Conservation (phyloP, 2,888 invertebrate species). For the Copidosoma aretas region DNA sequence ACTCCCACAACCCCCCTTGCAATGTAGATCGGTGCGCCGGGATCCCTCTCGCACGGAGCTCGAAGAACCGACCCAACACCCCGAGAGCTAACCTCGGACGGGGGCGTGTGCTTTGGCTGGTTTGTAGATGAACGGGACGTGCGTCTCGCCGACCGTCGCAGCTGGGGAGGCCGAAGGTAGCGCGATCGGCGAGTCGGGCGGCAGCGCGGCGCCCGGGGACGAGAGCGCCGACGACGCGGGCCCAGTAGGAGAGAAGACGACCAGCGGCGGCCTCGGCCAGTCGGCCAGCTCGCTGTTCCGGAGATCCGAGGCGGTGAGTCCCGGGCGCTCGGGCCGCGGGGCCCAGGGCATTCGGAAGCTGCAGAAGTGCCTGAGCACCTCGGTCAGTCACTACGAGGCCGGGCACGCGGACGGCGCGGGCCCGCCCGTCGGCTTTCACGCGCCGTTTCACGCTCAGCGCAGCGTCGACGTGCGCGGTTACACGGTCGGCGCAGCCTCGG, state of each 20-base stretch:
- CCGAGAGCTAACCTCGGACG: too few relatives aligned
- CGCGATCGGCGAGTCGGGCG: constrained; percentile 25
- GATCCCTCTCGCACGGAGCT: not conserved
- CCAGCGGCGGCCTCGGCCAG: constrained; percentile 31
- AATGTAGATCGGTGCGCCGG: too few relatives aligned
- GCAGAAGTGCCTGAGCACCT: constrained; percentile 86
- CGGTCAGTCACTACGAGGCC: constrained; percentile 73
- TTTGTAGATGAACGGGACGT: constrained; percentile 79
- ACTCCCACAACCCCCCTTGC: not conserved
- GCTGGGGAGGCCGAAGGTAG: constrained; percentile 41
- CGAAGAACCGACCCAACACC: too few relatives aligned
- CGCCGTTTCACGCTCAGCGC: constrained; percentile 57
- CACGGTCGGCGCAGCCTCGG: constrained; percentile 67
- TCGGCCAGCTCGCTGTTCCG: constrained; percentile 34
- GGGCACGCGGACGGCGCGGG: constrained; percentile 47
- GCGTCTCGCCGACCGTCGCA: constrained; percentile 69
- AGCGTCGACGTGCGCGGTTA: constrained; percentile 60
- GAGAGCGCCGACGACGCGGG: constrained; percentile 42
- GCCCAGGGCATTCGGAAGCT: constrained; percentile 95
- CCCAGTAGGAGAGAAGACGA: constrained; percentile 48
- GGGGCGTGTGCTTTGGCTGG: constrained; percentile 37
- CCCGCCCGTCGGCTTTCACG: constrained; percentile 49
- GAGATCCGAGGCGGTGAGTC: constrained; percentile 31
- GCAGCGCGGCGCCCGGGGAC: constrained; percentile 6
- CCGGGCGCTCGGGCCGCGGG: constrained; percentile 62